Evolutionary conservation across 2,797 vertebrate genomes (phyloP).

Genomic region (Pristis pectinata): DNA sequence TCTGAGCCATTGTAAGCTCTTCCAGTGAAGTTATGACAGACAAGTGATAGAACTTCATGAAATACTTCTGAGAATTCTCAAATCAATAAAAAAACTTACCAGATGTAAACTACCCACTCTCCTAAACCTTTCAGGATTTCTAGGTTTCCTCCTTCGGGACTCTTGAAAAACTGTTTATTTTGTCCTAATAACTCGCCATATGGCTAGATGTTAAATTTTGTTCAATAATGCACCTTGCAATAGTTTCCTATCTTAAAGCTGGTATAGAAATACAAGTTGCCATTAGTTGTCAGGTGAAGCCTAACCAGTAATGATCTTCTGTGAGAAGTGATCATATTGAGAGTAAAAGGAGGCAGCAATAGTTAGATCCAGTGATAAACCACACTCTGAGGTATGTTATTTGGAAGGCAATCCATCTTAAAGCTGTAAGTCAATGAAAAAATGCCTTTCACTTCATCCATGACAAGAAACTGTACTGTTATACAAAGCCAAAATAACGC

Average conservation of each 20-base stretch:
- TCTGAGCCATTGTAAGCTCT: background rate
- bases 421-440: background rate
- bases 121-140: background rate
- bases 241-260: background rate
- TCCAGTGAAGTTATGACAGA: background rate
- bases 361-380: background rate
- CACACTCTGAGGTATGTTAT: background rate
- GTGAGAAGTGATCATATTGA: too few species aligned
- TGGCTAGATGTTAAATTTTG: background rate
- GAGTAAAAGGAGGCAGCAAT: background rate
- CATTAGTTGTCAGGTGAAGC: background rate
- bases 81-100: background rate
- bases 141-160: too few species aligned
- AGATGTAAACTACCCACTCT: background rate
- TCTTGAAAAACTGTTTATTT: background rate
- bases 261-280: background rate
- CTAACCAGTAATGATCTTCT: background rate
- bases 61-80: background rate
- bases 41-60: background rate
- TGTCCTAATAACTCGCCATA: too few species aligned
- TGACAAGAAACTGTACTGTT: background rate
- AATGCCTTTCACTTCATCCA: background rate
- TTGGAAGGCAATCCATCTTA: background rate
- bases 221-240: too few species aligned
- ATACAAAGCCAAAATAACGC: background rate